Conservation (phyloP, 2,797 vertebrate species). For the Epinephelus awoara region DNA sequence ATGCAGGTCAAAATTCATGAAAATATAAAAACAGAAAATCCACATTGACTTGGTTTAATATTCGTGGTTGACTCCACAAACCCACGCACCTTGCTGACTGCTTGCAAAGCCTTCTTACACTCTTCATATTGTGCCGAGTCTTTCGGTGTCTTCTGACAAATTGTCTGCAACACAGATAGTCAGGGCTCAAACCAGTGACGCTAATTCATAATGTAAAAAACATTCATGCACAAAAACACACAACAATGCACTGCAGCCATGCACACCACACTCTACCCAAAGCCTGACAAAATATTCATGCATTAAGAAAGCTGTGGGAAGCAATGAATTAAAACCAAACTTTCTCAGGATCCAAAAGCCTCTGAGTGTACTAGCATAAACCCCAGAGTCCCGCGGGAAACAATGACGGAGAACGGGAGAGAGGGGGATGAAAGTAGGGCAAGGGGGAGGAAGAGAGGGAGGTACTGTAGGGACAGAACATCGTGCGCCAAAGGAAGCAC, state of each 20-base stretch:
- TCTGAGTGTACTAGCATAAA: slow-evolving; percentile 66
- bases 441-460: slow-evolving; percentile 37
- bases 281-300: slow-evolving; percentile 34
- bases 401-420: slow-evolving; percentile 44
- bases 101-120: slow-evolving; percentile 93
- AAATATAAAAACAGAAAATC: background rate
- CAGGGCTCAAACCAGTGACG: background rate
- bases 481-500: slow-evolving; percentile 49
- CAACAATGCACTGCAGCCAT: slow-evolving; percentile 10
- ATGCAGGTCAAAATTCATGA: background rate
- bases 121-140: slow-evolving; percentile 89
- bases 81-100: slow-evolving; percentile 92
- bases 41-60: background rate
- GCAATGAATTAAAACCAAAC: slow-evolving; percentile 65
- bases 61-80: background rate
- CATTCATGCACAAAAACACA: background rate
- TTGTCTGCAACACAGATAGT: slow-evolving; percentile 89
- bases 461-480: slow-evolving; percentile 33
- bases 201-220: background rate
- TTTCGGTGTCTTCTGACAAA: slow-evolving; percentile 97
- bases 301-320: slow-evolving; percentile 68
- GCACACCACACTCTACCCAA: slow-evolving; percentile 23
- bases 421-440: slow-evolving; percentile 37
- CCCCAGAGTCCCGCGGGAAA: slow-evolving; percentile 69
- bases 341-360: slow-evolving; percentile 83